Base-by-base conservation (phyloP, 37 sponge, comb jelly and placozoan species). In the Dysidea cf. avara region DNA sequence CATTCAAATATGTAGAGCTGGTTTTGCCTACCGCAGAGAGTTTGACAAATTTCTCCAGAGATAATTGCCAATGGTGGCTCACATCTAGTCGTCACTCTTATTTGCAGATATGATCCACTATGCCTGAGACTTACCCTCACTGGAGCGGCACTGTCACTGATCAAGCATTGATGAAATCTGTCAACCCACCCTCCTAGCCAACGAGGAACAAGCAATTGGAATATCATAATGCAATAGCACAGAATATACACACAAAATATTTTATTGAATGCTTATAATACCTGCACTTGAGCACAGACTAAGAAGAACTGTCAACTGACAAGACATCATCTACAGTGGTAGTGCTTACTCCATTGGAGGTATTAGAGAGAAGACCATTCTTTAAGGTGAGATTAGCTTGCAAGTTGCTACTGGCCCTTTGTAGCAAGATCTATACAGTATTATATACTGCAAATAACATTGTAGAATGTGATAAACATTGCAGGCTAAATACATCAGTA, bases 21-120 rank as follows among this genome's bases (percentile, higher is more conserved):
- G 97, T 32, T 96, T 89, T 68, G 97, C 97, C n/a, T 96, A 89
- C 76, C 69, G 97, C 6, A 85, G 97, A 64, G 90, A 86, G 28
- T 96, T 91, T 64, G 81, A 74, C 12, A 96, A 96, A 75, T 96
- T 96, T 66, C 74, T 96, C 29, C 72, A 86, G 71, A 75, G 96
- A 80, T 82, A 56, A 2, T 57, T 18, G 52, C 16, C 52, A 18
- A 18, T 49, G 52, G 16, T 49, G 13, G 13, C 16, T 18, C 50
- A 18, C 35, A 50, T 9, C 56, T 12, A 61, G 20, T 60, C 50
- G 25, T 34, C 28, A 24, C 13, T 17, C 20, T 28, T n/a, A 51
- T 28, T 9, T 39, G 24, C 66, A 88, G 89, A 51, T 96, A 92
- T 71, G 81, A 80, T 7, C 71, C 92, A 50, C 69, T 92, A 96